phyloP scores from a whole-genome alignment of 1,140 invertebrate genomes.

The Zeugodacus cucurbitae region DNA sequence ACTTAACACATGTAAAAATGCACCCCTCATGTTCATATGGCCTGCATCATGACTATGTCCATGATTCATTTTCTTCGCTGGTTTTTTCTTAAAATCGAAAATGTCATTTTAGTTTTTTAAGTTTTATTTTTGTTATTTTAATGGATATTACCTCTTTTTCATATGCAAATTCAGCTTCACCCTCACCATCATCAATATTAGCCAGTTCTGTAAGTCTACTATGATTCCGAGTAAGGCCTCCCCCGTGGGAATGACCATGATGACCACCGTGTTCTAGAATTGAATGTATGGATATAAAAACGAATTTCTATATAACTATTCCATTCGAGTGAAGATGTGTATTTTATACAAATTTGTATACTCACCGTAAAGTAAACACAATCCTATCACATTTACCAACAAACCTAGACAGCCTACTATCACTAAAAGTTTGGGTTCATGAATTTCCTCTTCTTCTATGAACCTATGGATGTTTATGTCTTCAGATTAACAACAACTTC shows the following conservation, averaged over 20 bases:
- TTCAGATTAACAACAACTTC: too few species aligned
- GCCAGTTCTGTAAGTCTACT: slow-evolving; percentile 66
- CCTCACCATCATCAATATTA: slow-evolving; percentile 84
- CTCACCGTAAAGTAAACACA: slow-evolving; percentile 86
- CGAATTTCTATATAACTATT: not conserved
- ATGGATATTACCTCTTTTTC: slow-evolving; percentile 53
- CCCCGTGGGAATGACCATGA: slow-evolving; percentile 81
- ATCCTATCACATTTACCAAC: slow-evolving; percentile 84
- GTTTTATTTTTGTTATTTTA: not conserved
- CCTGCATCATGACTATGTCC: slow-evolving; percentile 74
- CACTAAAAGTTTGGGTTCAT: slow-evolving; percentile 80
- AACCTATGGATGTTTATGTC: slow-evolving; percentile 67
- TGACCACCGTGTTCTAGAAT: slow-evolving; percentile 78
- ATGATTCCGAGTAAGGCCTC: slow-evolving; percentile 71
- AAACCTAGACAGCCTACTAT: slow-evolving; percentile 83
- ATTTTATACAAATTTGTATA: slow-evolving; percentile 45
- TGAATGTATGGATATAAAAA: slow-evolving; percentile 24
- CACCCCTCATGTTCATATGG: slow-evolving; percentile 97
- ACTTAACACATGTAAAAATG: slow-evolving; percentile 96
- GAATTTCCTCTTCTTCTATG: slow-evolving; percentile 85
- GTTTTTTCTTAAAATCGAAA: slow-evolving; percentile 54
- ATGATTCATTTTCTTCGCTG: slow-evolving; percentile 65
- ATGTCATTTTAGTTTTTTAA: not conserved
- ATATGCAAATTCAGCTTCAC: slow-evolving; percentile 70
- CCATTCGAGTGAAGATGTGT: too few species aligned